phyloP scores from a whole-genome alignment of 2,113 vertebrate genomes.

The Puntigrus tetrazona region DNA sequence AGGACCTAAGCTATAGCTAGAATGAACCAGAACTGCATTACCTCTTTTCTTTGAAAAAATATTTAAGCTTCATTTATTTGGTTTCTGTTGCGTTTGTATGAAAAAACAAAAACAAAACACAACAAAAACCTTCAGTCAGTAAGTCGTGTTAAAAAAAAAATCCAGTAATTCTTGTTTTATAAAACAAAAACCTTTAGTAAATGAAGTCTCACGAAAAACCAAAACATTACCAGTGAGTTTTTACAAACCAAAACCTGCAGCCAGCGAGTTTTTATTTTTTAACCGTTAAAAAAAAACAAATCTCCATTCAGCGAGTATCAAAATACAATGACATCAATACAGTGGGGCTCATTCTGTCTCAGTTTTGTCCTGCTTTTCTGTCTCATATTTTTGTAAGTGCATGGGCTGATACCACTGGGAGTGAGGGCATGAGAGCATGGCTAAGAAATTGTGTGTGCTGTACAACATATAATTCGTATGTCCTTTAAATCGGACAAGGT shows the following conservation, averaged over 20 bases:
- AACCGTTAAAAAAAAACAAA: background rate
- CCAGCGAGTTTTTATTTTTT: background rate
- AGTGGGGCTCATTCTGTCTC: background rate
- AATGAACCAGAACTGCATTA: background rate
- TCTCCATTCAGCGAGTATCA: background rate
- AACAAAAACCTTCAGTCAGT: background rate
- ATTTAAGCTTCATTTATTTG: background rate
- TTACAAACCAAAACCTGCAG: background rate
- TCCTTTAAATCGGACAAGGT: constrained; percentile 33
- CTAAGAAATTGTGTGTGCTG: background rate
- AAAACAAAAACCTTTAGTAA: background rate
- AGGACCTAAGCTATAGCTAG: background rate
- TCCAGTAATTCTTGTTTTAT: background rate
- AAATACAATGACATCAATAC: background rate
- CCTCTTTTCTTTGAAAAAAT: background rate
- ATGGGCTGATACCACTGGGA: background rate
- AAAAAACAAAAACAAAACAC: background rate
- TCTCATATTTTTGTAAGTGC: background rate
- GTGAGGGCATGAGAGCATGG: constrained; percentile 2
- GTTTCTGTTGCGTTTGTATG: background rate
- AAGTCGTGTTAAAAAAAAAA: no score
- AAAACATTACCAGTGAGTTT: background rate
- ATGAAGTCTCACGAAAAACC: background rate
- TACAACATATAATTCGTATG: constrained; percentile 6
- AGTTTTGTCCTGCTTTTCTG: constrained; percentile 16